Evolutionary conservation across 1,140 invertebrate species (phyloP).

Genomic region (Macrocentrus cingulum): DNA sequence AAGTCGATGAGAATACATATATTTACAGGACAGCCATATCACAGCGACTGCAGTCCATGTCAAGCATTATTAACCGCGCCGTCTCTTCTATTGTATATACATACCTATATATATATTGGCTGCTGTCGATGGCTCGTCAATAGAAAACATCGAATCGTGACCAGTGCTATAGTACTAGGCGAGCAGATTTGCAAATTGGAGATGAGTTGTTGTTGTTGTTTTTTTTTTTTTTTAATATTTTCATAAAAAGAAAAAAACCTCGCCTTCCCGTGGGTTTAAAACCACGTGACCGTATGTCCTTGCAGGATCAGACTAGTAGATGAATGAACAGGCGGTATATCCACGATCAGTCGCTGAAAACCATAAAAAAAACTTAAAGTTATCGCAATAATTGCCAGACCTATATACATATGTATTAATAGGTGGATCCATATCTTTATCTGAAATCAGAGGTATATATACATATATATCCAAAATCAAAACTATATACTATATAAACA

Average conservation of each 20-base stretch:
- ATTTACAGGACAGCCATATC: too few relatives aligned
- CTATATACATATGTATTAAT: background rate
- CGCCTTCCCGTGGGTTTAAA: conserved; percentile 22
- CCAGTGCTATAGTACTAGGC: conserved; percentile 58
- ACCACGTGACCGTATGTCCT: conserved; percentile 57
- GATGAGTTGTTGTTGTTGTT: conserved; percentile 1
- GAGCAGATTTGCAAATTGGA: conserved; percentile 47
- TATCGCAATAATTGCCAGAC: background rate
- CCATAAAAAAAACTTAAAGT: background rate
- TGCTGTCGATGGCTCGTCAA: conserved; percentile 58
- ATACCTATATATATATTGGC: too few relatives aligned
- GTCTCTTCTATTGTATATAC: too few relatives aligned
- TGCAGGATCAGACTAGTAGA: conserved; percentile 56
- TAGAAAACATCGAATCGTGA: conserved; percentile 57
- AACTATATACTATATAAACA: too few relatives aligned
- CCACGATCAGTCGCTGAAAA: conserved; percentile 34
- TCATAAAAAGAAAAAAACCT: background rate
- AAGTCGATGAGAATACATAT: too few relatives aligned
- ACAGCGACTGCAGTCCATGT: too few relatives aligned
- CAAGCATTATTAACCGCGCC: too few relatives aligned
- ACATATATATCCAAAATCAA: too few relatives aligned
- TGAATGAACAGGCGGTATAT: conserved; percentile 34
- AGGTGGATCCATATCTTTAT: too few relatives aligned
- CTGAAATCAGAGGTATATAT: too few relatives aligned
- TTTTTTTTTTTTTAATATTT: conserved; percentile 1